Evolutionary conservation across 37 sponge, comb jelly and placozoan species (phyloP).

Genomic region (Oopsacas minuta): DNA sequence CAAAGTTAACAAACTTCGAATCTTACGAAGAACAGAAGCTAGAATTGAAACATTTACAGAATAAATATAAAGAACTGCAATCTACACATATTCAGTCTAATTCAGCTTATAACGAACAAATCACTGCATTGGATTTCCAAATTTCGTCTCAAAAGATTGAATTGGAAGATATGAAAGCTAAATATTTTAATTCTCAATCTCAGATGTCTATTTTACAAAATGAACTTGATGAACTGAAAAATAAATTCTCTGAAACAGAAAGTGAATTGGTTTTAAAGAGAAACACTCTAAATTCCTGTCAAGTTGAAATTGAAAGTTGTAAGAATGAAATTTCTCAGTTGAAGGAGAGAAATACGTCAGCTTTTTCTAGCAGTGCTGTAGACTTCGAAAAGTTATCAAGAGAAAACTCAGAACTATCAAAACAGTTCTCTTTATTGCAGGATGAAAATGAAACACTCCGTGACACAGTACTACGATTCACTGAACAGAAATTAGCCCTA

Average conservation of each 20-base stretch:
- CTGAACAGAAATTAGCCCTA: neutral
- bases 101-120: neutral
- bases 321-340: neutral
- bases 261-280: neutral
- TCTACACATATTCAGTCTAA: neutral
- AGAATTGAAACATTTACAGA: neutral
- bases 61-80: neutral
- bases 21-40: neutral
- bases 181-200: neutral
- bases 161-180: neutral
- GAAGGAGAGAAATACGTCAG: neutral
- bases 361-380: neutral
- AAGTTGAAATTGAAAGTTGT: neutral
- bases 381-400: neutral
- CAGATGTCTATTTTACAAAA: neutral
- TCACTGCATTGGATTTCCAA: neutral
- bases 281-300: neutral
- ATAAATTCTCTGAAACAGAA: neutral
- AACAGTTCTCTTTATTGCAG: neutral
- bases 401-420: neutral
- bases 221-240: neutral
- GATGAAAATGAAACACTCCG: neutral
- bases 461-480: neutral
- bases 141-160: constrained; percentile 4
- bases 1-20: neutral